Evolutionary conservation across 2,888 invertebrate species (phyloP), one percentile per base, ranked within the genome.

Genomic region (Schrankia costaestrigalis): DNA sequence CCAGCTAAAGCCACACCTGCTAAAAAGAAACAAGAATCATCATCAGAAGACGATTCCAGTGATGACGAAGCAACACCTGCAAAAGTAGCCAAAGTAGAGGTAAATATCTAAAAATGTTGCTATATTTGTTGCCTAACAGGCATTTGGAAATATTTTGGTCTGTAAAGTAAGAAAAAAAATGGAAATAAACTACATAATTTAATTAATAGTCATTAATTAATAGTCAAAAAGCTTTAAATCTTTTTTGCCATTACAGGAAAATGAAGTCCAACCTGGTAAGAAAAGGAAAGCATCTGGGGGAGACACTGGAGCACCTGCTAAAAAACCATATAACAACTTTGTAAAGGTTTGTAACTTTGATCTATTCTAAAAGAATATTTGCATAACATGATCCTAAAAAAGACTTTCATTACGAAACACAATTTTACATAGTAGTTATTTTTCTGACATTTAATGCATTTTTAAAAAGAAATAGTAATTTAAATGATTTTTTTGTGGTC

Each of bases 321-420:
- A 90, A 49, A 91, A 91, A 45, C 86, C 89, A 30, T 94, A 94
- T 66, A 89, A 59, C 44, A 94, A 94, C 63, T 94, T 94, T 66
- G 92, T 93, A 0, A 93, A 93, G 80, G 90, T 90, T 67, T 30
- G 36, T 42, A 11, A n/a, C n/a, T n/a, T n/a, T n/a, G n/a, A n/a
- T n/a, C n/a, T n/a, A n/a, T n/a, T n/a, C n/a, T n/a, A n/a, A n/a
- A n/a, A n/a, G n/a, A n/a, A n/a, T n/a, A n/a, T n/a, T n/a, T n/a
- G n/a, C n/a, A n/a, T n/a, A n/a, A n/a, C n/a, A n/a, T n/a, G n/a
- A n/a, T n/a, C n/a, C n/a, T n/a, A n/a, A n/a, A n/a, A n/a, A n/a
- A n/a, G n/a, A n/a, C n/a, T n/a, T n/a, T n/a, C n/a, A n/a, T n/a
- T n/a, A n/a, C n/a, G n/a, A n/a, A n/a, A n/a, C n/a, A n/a, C n/a